Percentiles rank a stretch among this genome's conserved stretches.
phyloP scores from a whole-genome alignment of 2,888 invertebrate species.

The Caenorhabditis sp. region DNA sequence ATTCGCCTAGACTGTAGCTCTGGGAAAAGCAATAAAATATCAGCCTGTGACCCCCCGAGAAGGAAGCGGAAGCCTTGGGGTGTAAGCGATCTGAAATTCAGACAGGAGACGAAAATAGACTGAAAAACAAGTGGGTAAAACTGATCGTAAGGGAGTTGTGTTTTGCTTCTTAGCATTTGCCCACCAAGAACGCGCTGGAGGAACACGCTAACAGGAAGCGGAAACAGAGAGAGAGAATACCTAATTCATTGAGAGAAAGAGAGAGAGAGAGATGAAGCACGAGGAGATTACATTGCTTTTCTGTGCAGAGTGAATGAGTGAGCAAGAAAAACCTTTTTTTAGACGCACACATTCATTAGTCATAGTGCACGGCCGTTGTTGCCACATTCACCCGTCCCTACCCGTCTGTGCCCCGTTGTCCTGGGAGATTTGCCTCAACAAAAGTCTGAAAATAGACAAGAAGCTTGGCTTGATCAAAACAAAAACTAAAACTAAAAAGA shows the following conservation, averaged over 20 bases:
- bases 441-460: constrained; percentile 43
- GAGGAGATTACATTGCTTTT: constrained; percentile 30
- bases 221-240: background rate
- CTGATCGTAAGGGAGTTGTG: too few species aligned
- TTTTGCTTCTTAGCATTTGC: too few species aligned
- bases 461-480: constrained; percentile 9
- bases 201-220: too few species aligned
- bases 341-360: constrained; percentile 48
- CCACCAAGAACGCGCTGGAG: too few species aligned
- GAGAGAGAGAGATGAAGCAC: constrained; percentile 1
- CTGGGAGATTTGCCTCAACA: constrained; percentile 7
- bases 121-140: too few species aligned
- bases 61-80: too few species aligned
- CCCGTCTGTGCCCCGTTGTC: constrained; percentile 23
- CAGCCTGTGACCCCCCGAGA: too few species aligned
- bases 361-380: constrained; percentile 32
- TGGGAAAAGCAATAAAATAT: too few species aligned
- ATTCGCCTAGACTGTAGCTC: too few species aligned
- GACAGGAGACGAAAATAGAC: too few species aligned
- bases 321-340: constrained; percentile 26
- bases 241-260: background rate
- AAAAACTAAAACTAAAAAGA: constrained; percentile 11
- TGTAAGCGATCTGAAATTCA: too few species aligned
- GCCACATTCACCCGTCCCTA: constrained; percentile 2
- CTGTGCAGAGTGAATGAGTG: background rate